These are phyloP conservation scores for Scyliorhinus canicula DNA, from an alignment of 2,797 vertebrate genomes.

Conservation along the genomic window DNA sequence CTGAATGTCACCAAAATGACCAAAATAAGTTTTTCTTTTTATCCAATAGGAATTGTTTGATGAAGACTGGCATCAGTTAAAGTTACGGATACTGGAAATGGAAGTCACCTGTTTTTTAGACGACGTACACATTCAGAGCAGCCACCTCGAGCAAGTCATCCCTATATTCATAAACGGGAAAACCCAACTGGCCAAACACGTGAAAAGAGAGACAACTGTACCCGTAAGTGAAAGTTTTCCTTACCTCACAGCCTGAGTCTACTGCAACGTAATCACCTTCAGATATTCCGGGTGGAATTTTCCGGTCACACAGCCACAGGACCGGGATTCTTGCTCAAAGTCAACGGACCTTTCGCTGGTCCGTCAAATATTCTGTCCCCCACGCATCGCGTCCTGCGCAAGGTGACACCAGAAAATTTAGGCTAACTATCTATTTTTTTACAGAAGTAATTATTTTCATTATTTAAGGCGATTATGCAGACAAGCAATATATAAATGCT, in stretches of 20 bases:
- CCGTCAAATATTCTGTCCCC: too few relatives aligned
- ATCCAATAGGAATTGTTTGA: conserved; percentile 59
- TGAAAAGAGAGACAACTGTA: conserved; percentile 52
- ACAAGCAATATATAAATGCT: not conserved
- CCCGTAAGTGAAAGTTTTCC: conserved; percentile 53
- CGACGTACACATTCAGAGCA: conserved; percentile 52
- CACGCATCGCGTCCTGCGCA: too few relatives aligned
- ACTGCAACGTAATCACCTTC: too few relatives aligned
- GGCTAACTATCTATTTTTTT: not conserved
- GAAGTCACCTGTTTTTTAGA: conserved; percentile 60
- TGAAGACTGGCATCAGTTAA: conserved; percentile 71
- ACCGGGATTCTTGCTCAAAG: too few relatives aligned
- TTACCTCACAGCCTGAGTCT: not conserved
- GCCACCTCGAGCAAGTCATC: conserved; percentile 51
- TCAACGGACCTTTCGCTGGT: too few relatives aligned
- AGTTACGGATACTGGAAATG: conserved; percentile 58
- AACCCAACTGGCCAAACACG: conserved; percentile 64
- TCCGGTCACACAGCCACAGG: too few relatives aligned
- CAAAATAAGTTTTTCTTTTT: conserved; percentile 19
- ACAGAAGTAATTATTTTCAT: not conserved
- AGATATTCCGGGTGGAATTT: not conserved
- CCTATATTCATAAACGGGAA: conserved; percentile 70
- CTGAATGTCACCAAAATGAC: not conserved
- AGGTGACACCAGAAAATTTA: too few relatives aligned
- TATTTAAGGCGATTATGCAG: not conserved